Base-by-base conservation (phyloP, 2,797 vertebrate species). In the Chelon auratus region DNA sequence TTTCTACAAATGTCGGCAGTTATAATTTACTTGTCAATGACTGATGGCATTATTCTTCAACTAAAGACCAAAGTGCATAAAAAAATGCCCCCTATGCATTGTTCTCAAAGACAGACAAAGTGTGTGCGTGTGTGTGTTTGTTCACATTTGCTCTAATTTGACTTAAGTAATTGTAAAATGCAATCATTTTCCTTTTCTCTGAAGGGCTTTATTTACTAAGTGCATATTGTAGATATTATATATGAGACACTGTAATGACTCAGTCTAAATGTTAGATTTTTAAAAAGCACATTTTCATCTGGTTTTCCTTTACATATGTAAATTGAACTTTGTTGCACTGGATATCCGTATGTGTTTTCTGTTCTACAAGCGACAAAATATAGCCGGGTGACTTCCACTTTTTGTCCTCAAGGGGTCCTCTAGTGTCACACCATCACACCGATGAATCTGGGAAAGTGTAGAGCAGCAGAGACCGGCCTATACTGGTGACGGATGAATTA, bases 401-500 rank as follows among this genome's bases (percentile, higher is more conserved):
- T 2, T 71, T 77, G 82, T 57, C 92, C 93, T 91, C 91, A 75
- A 86, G 92, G 78, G 86, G 92, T 68, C 91, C 66, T 68, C 66
- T 77, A 77, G 48, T 77, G 68, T 59, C 42, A 55, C 68, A 52
- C 39, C 50, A 10, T 36, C 4, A 40, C 24, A 48, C 20, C 24
- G 42, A 17, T n/a, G 42, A 0, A 22, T 5, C 15, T 30, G 33
- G 24, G 33, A 15, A 48, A 18, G 12, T 51, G 56, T 1, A 60
- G 62, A 74, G 22, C 14, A 74, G 42, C 20, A 48, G 69, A 24
- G 22, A 47, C 9, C 45, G 59, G 55, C 55, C 42, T 63, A 40
- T 61, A 53, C 55, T 39, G 22, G 3, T 69, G 62, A 72, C 78
- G 52, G 60, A 68, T 67, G n/a, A 50, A 39, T n/a, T 53, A 14